Conservation (phyloP, 2,888 invertebrate genomes). For the Lucinisca nassula region DNA sequence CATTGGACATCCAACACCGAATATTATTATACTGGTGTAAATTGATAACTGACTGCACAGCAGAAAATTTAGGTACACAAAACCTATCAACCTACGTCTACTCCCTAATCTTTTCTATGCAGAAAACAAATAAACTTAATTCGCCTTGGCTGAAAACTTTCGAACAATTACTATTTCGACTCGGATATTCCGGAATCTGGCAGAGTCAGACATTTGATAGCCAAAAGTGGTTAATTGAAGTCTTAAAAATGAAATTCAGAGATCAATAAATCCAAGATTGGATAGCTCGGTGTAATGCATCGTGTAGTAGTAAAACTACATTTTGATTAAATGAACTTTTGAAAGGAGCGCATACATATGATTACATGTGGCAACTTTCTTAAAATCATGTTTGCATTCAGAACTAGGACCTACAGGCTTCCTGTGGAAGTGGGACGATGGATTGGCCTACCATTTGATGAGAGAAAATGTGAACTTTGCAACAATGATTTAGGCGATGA, state of each 20-base stretch:
- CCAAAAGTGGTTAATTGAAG: background rate
- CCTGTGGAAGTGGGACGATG: conserved; percentile 16
- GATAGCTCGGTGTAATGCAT: no score
- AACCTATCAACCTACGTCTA: background rate
- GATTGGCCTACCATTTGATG: background rate
- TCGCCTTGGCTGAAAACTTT: background rate
- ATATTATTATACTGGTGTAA: background rate
- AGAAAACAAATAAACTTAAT: background rate
- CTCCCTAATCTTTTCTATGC: background rate
- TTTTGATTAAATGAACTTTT: background rate
- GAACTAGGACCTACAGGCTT: conserved; percentile 6
- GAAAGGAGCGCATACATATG: background rate
- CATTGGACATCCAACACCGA: background rate
- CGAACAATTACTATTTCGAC: background rate
- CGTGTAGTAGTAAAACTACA: conserved; percentile 6
- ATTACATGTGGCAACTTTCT: background rate
- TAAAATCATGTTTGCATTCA: conserved; percentile 3
- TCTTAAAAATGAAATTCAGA: background rate
- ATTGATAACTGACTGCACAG: background rate
- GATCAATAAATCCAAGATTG: background rate
- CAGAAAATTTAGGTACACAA: background rate
- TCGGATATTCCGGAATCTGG: background rate
- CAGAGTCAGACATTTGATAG: background rate
- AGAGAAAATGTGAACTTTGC: conserved; percentile 4
- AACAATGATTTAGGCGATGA: background rate